Conservation (phyloP, 2,113 vertebrate genomes). For the Apeltes quadracus region DNA sequence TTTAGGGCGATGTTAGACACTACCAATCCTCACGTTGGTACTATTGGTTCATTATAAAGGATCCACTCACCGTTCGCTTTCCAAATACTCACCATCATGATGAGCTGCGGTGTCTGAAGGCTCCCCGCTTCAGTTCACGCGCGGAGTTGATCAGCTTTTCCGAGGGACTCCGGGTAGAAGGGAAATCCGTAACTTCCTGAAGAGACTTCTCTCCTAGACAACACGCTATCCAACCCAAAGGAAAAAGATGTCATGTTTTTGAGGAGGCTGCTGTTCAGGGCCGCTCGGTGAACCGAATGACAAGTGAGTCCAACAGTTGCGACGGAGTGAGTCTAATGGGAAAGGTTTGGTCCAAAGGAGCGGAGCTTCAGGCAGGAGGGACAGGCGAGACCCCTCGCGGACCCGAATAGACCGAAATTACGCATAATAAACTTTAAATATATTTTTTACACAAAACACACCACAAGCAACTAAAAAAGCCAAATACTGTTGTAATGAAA, state of each 20-base stretch:
- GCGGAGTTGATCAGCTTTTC: constrained; percentile 48
- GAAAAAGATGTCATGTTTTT: constrained; percentile 41
- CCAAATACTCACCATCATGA: constrained; percentile 62
- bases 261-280: constrained; percentile 24
- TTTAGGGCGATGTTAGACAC: not conserved
- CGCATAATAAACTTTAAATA: constrained; percentile 3
- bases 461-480: rapidly evolving
- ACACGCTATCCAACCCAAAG: constrained; percentile 10
- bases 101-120: constrained; percentile 39
- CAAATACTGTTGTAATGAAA: not conserved
- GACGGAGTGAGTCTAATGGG: constrained; percentile 37
- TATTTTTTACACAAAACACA: constrained; percentile 9
- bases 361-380: constrained; percentile 45
- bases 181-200: constrained; percentile 51
- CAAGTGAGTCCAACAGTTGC: constrained; percentile 31
- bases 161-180: constrained; percentile 30
- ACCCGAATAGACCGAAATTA: no score
- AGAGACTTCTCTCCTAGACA: constrained; percentile 19
- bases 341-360: constrained; percentile 54
- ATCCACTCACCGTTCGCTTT: not conserved
- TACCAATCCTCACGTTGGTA: not conserved
- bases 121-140: constrained; percentile 50
- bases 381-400: not conserved
- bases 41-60: constrained; percentile 6
- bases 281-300: constrained; percentile 19